phyloP scores from a whole-genome alignment of 1,140 invertebrate genomes.

The Rhagoletis pomonella region DNA sequence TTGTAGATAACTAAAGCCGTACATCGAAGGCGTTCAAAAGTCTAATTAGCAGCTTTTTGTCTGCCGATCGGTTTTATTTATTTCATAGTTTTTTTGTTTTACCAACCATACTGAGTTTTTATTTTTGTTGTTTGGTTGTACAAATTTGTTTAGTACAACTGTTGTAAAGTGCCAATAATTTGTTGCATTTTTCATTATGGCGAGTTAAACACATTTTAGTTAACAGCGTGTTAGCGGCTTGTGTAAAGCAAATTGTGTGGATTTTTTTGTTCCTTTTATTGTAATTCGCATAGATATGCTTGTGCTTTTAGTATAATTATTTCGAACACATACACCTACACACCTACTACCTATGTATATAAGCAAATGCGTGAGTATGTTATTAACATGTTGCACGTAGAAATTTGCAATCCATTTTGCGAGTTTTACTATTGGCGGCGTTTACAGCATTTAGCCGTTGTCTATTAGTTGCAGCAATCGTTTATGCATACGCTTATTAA shows the following conservation, averaged over 20 bases:
- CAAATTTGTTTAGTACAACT: constrained; percentile 31
- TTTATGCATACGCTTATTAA: neutral
- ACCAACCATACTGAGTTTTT: neutral
- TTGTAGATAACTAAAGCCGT: neutral
- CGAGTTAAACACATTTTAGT: neutral
- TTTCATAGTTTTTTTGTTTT: neutral
- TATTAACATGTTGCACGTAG: constrained; percentile 22
- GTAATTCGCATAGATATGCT: neutral
- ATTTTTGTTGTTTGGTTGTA: neutral
- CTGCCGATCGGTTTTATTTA: neutral
- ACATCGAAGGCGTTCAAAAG: constrained; percentile 5
- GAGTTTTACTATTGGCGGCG: neutral
- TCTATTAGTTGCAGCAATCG: neutral
- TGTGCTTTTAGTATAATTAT: neutral
- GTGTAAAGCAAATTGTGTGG: neutral
- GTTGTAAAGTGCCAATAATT: constrained; percentile 14
- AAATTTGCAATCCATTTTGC: neutral
- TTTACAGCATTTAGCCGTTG: constrained; percentile 4
- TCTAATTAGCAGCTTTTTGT: constrained; percentile 8
- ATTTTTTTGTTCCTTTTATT: neutral
- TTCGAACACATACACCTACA: neutral
- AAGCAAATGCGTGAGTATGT: neutral
- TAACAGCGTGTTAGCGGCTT: neutral
- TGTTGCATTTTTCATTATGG: neutral
- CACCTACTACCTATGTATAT: too few relatives aligned